Percentiles rank a stretch among this genome's conserved stretches.
Evolutionary conservation across 1,140 invertebrate species (phyloP).

Genomic region (Zelostemma sp.): DNA sequence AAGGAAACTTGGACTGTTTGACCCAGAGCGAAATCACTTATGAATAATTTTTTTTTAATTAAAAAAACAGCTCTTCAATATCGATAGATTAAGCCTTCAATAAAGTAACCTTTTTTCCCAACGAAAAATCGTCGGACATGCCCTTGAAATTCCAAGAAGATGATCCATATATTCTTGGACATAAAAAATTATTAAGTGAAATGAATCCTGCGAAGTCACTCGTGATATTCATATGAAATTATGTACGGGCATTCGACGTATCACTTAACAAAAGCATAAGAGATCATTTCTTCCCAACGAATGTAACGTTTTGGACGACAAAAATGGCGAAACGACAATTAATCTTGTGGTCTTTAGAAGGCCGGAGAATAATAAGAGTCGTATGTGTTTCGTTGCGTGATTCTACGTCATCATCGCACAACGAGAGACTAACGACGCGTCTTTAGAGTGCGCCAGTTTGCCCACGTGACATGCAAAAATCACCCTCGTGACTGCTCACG

Average conservation of each 20-base stretch:
- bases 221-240: not conserved
- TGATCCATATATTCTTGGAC: too few relatives aligned
- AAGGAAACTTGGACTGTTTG: too few relatives aligned
- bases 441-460: conserved; percentile 65
- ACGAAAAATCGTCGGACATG: too few relatives aligned
- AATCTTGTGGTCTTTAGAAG: conserved; percentile 26
- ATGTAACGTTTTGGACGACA: not conserved
- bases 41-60: too few relatives aligned
- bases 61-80: too few relatives aligned
- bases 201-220: not conserved
- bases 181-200: too few relatives aligned
- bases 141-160: too few relatives aligned
- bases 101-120: too few relatives aligned
- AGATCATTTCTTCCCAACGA: not conserved
- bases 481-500: conserved; percentile 62
- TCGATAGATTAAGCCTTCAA: too few relatives aligned
- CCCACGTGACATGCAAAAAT: conserved; percentile 69
- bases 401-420: conserved; percentile 57
- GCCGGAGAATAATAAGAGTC: conserved; percentile 16
- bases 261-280: not conserved
- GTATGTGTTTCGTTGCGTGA: conserved; percentile 60
- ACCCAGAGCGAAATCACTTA: too few relatives aligned
- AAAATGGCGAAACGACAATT: conserved; percentile 36
- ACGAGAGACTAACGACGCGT: conserved; percentile 62
- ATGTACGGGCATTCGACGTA: not conserved